Evolutionary conservation across 2,888 invertebrate species (phyloP).

Genomic region (Meghimatium bilineatum): DNA sequence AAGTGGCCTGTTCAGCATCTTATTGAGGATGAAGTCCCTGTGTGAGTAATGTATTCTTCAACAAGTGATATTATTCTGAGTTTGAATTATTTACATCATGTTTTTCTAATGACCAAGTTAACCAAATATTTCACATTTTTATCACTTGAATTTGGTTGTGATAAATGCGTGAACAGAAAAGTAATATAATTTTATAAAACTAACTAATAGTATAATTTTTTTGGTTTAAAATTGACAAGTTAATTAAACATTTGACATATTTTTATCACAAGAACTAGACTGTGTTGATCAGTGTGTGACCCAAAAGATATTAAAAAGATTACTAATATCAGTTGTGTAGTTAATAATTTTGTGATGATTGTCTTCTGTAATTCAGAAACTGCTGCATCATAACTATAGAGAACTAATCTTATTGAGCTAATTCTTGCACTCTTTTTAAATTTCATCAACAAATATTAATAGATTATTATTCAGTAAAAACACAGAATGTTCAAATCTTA

Average conservation of each 20-base stretch:
- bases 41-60: no score
- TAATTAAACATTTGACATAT: no score
- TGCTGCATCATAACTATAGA: not conserved
- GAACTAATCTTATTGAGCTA: not conserved
- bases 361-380: not conserved
- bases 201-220: no score
- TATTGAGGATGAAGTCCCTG: no score
- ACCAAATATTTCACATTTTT: not conserved
- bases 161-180: not conserved
- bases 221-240: no score
- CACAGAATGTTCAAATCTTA: constrained; percentile 28
- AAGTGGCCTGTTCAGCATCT: no score
- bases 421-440: not conserved
- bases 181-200: not conserved
- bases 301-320: no score
- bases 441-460: not conserved
- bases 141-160: not conserved
- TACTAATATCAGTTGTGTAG: no score
- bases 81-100: not conserved
- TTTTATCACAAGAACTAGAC: no score
- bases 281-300: no score
- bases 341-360: not conserved
- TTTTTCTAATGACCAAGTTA: not conserved
- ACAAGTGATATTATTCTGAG: not conserved
- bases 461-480: not conserved